These are phyloP conservation scores for Drosophila sulfurigaster DNA, from an alignment of 1,140 invertebrate species.

Conservation along the genomic window DNA sequence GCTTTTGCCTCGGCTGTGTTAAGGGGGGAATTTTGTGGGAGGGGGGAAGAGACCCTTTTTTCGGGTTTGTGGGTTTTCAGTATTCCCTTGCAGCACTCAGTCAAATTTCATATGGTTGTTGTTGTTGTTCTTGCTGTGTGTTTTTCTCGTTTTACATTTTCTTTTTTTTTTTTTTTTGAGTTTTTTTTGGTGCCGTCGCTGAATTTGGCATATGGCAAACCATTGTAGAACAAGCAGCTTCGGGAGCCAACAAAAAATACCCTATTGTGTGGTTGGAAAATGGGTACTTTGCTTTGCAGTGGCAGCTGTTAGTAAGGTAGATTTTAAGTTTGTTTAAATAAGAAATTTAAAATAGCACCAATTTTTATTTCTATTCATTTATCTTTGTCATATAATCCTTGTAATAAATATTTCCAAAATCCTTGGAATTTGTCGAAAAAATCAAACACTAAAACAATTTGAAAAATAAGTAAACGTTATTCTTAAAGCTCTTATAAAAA, in stretches of 20 bases:
- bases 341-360: no score
- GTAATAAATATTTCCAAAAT: no score
- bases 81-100: conserved; percentile 11
- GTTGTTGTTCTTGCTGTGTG: background rate
- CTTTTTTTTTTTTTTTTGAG: background rate
- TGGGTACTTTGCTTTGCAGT: background rate
- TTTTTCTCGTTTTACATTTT: background rate
- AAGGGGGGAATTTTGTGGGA: background rate
- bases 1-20: no score
- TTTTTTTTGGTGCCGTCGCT: conserved; percentile 11
- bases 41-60: background rate
- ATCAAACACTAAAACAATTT: no score
- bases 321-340: no score
- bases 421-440: no score
- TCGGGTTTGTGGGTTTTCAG: background rate
- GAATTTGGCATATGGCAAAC: conserved; percentile 37
- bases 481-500: no score
- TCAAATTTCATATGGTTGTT: conserved; percentile 33
- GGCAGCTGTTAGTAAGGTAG: background rate
- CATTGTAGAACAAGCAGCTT: conserved; percentile 34
- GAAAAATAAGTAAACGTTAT: no score
- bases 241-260: conserved; percentile 13
- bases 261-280: background rate
- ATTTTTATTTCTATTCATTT: no score
- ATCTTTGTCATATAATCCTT: no score